Evolutionary conservation across 2,113 vertebrate species (phyloP), one percentile per base, ranked within the genome.

Genomic region (Rutilus rutilus): DNA sequence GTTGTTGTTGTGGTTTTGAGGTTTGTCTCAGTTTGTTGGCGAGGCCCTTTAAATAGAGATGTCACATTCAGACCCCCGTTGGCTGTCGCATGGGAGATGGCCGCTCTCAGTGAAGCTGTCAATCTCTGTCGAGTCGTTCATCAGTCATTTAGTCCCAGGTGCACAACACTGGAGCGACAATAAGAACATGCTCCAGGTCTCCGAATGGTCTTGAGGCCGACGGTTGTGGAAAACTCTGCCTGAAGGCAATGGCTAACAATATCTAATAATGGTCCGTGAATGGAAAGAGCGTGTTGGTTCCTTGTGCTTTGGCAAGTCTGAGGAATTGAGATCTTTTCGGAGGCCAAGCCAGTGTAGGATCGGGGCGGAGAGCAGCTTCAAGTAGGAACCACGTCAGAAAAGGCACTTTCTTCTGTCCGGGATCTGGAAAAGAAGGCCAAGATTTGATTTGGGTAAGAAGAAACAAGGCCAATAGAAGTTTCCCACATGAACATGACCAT

Each of bases 401-500:
- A 97, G 97, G 96, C 96, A 96, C 97, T 96, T 97, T 92, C 92
- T 97, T 92, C 92, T 94, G 93, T 96, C 93, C 91, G 85, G 23
- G 92, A 96, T 95, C 97, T 98, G 94, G 89, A 67, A 87, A 89
- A 83, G 12, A 71, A 52, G 79, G 12, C 64, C 54, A 83, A 23
- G 91, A 25, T 54, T 65, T 91, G 91, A 25, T 54, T 50, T 91
- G 47, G 94, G 90, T 89, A 62, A 85, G 86, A 62, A 85, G 86
- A 77, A 90, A 87, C 73, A 15, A 89, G 83, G 84, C 79, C 84
- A 23, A 60, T 23, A 30, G 45, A 80, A 62, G 77, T 83, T 89
- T 87, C 75, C 86, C 82, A 84, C 39, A 82, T 47, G 83, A 82
- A 52, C 78, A 39, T n/a, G 54, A 21, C 47, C 14, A 74, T 45